Evolutionary conservation across 2,797 vertebrate species (phyloP).

Genomic region (Champsocephalus gunnari): DNA sequence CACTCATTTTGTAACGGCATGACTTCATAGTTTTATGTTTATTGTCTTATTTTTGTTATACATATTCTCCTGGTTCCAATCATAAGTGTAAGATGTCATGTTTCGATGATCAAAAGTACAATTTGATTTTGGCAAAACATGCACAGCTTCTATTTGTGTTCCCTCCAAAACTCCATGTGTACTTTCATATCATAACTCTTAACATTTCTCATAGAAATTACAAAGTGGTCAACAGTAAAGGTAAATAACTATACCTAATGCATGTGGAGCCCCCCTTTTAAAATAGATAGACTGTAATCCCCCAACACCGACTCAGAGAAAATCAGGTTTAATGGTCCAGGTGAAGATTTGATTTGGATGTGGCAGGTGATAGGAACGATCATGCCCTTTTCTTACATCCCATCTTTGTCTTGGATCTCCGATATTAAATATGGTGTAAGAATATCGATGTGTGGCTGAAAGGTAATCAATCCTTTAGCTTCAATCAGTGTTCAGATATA

Average conservation of each 20-base stretch:
- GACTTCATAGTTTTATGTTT: background rate
- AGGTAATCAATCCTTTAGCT: background rate
- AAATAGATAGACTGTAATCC: background rate
- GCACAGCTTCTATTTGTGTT: background rate
- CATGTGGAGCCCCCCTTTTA: background rate
- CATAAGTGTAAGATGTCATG: background rate
- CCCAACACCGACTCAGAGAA: too few relatives aligned
- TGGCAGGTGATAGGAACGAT: background rate
- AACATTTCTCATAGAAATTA: background rate
- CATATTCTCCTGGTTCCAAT: background rate
- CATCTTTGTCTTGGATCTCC: background rate
- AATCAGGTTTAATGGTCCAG: background rate
- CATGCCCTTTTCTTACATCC: background rate
- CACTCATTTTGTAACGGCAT: background rate
- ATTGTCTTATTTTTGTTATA: too few relatives aligned
- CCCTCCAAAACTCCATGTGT: background rate
- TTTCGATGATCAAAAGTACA: background rate
- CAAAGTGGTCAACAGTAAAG: background rate
- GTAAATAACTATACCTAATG: background rate
- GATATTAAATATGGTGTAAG: background rate
- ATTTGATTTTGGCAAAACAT: background rate
- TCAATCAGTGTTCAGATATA: background rate
- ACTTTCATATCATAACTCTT: background rate
- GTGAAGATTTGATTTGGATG: background rate
- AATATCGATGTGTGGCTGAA: background rate